Percentiles rank a stretch among this genome's conserved stretches.
Evolutionary conservation across 1,140 invertebrate genomes (phyloP).

Genomic region (Scaptomyza pallida): DNA sequence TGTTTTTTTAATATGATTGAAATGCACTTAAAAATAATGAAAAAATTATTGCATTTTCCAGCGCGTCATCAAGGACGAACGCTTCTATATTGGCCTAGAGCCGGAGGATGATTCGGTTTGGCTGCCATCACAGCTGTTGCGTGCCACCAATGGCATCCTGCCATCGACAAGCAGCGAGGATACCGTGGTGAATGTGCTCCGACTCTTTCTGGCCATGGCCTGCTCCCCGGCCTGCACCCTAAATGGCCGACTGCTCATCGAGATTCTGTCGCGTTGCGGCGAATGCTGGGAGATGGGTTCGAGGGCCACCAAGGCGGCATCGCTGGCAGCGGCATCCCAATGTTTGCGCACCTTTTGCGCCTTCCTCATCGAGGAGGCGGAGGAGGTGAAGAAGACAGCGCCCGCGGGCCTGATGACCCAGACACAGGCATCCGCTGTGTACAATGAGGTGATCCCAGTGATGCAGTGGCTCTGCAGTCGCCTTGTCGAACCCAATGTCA

Average conservation of each 20-base stretch:
- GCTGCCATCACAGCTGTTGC: conserved; percentile 94
- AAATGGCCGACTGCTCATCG: conserved; percentile 91
- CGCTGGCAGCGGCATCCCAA: conserved; percentile 92
- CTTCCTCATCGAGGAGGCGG: conserved; percentile 86
- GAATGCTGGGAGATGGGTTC: conserved; percentile 90
- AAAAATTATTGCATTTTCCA: conserved; percentile 73
- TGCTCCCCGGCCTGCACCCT: conserved; percentile 92
- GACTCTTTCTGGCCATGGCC: conserved; percentile 91
- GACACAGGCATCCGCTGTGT: conserved; percentile 90
- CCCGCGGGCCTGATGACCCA: conserved; percentile 82
- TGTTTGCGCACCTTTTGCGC: conserved; percentile 92
- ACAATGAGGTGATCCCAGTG: conserved; percentile 95
- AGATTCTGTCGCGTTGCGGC: conserved; percentile 89
- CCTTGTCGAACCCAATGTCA: conserved; percentile 88
- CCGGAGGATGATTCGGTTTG: conserved; percentile 95
- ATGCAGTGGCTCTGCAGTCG: conserved; percentile 95
- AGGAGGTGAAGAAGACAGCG: conserved; percentile 82
- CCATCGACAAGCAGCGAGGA: conserved; percentile 91
- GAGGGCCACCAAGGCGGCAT: conserved; percentile 91
- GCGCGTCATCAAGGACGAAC: conserved; percentile 95
- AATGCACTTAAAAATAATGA: too few species aligned
- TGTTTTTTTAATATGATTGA: too few species aligned
- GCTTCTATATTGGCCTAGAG: conserved; percentile 95
- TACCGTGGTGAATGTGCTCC: conserved; percentile 85
- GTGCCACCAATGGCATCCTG: conserved; percentile 91